These are phyloP conservation scores for Sylvicapra grimmia DNA, from an alignment of 2,113 vertebrate species.

Conservation along the genomic window DNA sequence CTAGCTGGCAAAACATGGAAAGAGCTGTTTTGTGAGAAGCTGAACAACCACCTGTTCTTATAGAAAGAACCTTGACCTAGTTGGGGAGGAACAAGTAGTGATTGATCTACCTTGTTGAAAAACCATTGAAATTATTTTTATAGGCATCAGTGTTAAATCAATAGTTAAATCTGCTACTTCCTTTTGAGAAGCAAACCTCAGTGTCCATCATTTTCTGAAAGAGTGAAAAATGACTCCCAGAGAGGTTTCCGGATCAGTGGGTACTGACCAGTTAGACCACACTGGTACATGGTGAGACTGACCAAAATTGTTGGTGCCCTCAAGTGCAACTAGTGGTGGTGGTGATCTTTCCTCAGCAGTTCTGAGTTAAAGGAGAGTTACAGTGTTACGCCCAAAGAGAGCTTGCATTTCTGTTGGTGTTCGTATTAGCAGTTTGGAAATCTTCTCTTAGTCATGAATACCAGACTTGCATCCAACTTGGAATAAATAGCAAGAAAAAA, in stretches of 20 bases:
- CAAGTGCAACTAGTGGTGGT: not conserved
- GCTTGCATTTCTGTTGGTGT: not conserved
- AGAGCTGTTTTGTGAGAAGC: not conserved
- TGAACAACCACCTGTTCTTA: not conserved
- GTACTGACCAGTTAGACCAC: not conserved
- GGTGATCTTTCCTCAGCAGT: not conserved
- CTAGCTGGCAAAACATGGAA: not conserved
- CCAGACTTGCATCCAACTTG: not conserved
- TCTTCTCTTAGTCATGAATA: not conserved
- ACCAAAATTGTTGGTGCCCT: not conserved
- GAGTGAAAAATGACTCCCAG: not conserved
- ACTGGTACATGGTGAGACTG: not conserved
- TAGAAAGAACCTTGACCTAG: not conserved
- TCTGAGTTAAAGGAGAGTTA: not conserved
- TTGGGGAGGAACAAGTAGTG: not conserved
- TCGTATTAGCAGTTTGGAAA: not conserved
- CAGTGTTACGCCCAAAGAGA: not conserved
- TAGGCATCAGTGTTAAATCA: not conserved
- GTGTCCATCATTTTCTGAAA: conserved; percentile 14
- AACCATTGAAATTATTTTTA: not conserved
- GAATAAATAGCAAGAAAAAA: not conserved
- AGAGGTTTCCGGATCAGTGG: not conserved
- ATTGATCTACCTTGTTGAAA: not conserved
- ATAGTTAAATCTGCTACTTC: not conserved
- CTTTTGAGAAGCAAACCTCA: not conserved